Percentiles rank a stretch among this genome's conserved stretches.
Evolutionary conservation across 2,113 vertebrate genomes (phyloP).

Genomic region (Hippoglossus stenolepis): DNA sequence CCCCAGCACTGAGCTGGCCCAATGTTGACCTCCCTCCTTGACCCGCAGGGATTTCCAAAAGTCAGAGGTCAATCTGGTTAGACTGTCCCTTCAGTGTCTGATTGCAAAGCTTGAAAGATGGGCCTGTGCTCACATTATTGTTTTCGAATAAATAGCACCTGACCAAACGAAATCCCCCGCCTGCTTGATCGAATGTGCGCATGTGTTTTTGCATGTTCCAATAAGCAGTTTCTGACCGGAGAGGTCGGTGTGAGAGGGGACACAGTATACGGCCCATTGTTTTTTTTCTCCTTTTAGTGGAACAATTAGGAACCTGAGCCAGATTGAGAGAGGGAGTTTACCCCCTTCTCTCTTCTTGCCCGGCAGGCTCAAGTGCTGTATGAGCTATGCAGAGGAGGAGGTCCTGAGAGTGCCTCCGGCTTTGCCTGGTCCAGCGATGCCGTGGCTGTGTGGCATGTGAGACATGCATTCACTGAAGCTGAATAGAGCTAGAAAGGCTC

Average conservation of each 20-base stretch:
- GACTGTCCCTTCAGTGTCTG: constrained; percentile 57
- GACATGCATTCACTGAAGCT: constrained; percentile 72
- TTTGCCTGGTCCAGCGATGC: constrained; percentile 67
- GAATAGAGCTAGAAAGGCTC: constrained; percentile 68
- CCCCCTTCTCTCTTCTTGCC: constrained; percentile 45
- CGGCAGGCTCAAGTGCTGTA: constrained; percentile 55
- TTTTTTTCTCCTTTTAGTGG: constrained; percentile 26
- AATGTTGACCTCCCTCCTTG: constrained; percentile 69
- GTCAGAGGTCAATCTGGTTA: constrained; percentile 73
- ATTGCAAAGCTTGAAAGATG: constrained; percentile 56
- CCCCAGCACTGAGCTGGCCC: constrained; percentile 58
- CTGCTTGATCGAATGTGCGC: constrained; percentile 37
- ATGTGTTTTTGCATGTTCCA: constrained; percentile 29
- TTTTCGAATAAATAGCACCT: constrained; percentile 65
- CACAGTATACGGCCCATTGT: constrained; percentile 10
- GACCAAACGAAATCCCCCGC: constrained; percentile 39
- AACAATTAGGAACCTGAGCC: constrained; percentile 45
- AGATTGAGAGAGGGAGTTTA: constrained; percentile 36
- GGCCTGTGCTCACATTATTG: constrained; percentile 51
- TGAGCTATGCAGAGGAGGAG: constrained; percentile 66
- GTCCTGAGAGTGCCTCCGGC: constrained; percentile 65
- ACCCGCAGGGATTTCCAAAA: constrained; percentile 66
- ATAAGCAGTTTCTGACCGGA: constrained; percentile 40
- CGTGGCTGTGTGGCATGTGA: constrained; percentile 77
- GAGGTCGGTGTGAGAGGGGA: constrained; percentile 1